These are phyloP conservation scores for Sorex maritimensis DNA, from an alignment of 2,797 vertebrate species.

Conservation along the genomic window DNA sequence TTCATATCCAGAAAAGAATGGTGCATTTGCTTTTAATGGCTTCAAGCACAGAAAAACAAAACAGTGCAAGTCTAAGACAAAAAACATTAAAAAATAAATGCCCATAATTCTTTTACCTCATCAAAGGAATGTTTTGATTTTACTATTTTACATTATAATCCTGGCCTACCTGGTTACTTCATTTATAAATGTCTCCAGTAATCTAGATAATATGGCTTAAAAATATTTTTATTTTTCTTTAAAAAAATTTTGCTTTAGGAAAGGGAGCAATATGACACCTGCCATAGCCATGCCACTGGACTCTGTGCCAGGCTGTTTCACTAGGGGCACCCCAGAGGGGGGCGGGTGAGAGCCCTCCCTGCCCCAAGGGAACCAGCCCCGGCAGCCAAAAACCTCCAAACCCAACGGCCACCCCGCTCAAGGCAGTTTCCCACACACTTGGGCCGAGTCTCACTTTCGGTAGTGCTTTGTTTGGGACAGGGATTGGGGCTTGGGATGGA, in stretches of 20 bases:
- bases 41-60: neutral
- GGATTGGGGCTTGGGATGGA: no score
- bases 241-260: neutral
- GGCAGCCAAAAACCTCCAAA: no score
- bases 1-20: neutral
- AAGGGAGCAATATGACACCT: no score
- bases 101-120: conserved; percentile 14
- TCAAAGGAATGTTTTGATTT: neutral
- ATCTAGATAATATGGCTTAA: neutral
- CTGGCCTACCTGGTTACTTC: neutral
- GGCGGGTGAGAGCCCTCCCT: no score
- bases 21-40: conserved; percentile 16
- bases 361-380: no score
- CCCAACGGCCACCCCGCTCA: no score
- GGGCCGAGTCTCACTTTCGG: no score
- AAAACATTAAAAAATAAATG: neutral
- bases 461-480: no score
- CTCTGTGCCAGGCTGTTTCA: no score
- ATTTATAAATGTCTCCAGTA: conserved; percentile 19
- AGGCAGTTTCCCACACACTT: no score
- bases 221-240: neutral
- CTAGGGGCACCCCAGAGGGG: no score
- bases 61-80: conserved; percentile 32
- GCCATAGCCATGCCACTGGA: no score
- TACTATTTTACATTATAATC: neutral